Base-by-base conservation (phyloP, 2,888 invertebrate species). In the Caenorhabditis doughertyi region DNA sequence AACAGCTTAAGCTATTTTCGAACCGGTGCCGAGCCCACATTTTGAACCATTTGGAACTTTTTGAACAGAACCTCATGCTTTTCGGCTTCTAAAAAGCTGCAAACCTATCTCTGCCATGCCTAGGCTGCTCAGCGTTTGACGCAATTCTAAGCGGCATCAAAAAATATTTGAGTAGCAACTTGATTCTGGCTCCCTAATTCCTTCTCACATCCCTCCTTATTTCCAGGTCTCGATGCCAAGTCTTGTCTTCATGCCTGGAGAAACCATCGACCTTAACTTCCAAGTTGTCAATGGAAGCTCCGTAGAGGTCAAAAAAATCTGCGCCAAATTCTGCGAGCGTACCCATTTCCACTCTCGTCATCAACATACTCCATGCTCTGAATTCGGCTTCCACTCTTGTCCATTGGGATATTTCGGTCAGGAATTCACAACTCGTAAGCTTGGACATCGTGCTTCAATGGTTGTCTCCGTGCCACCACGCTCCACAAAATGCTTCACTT, bases 261-360 rank as follows among this genome's bases (percentile, higher is more conserved):
- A 64, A 13, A 62, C 42, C 18, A 18, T 62, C 27, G 25, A 27
- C 3, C 42, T 60, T 3, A 11, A 23, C 16, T 64, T 44, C 32
- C 1, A 64, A 11, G 32, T 64, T 29, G 18, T 2, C 11, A 64
- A 64, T 47, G 29, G 32, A 29, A 49, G 47, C 47, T 8, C 27
- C 27, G 29, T 8, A 3, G 18, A 3, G 4, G 21, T 64, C 27
- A 47, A 13, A 5, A 42, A 16, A 11, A 64, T 64, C 32, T 64
- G 27, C 47, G 49, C 64, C 29, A 49, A 64, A 21, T 25, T 60
- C 47, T 64, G 18, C 44, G 13, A 47, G 27, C 64, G 49, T 11
- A 47, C 64, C n/a, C 64, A 64, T 18, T 49, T 47, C 32, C 64
- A 64, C 21, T 2, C 18, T 32, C 49, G 44, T 21, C 11, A 18